phyloP scores from a whole-genome alignment of 2,113 vertebrate genomes.

The Pluvianellus socialis region DNA sequence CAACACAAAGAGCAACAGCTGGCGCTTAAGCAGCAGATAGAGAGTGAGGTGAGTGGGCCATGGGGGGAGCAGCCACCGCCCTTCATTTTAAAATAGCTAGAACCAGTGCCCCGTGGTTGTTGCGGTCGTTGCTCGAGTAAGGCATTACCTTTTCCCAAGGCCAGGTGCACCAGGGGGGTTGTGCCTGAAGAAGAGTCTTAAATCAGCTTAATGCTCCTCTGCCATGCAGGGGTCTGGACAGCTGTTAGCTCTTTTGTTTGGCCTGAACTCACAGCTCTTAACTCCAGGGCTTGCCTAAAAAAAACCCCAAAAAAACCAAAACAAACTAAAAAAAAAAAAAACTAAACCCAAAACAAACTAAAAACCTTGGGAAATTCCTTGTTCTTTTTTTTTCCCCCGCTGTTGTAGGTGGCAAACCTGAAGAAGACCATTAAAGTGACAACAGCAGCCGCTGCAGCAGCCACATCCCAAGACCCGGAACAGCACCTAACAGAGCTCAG shows the following conservation, averaged over 20 bases:
- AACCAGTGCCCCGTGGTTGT: neutral
- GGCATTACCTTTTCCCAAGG: neutral
- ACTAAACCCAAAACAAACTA: neutral
- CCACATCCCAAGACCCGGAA: conserved; percentile 91
- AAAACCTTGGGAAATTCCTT: neutral
- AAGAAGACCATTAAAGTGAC: conserved; percentile 97
- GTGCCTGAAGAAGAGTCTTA: neutral
- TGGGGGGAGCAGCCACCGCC: neutral
- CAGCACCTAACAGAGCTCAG: conserved; percentile 83
- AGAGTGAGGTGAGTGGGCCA: conserved; percentile 86
- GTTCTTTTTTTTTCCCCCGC: neutral
- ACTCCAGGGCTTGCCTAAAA: neutral
- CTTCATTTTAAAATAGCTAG: fast-evolving
- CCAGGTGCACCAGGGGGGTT: neutral
- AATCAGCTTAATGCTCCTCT: neutral
- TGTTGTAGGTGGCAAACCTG: conserved; percentile 89
- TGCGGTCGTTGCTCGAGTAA: neutral
- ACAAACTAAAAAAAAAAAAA: neutral
- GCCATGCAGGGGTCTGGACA: neutral
- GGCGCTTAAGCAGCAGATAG: conserved; percentile 94
- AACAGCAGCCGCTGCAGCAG: conserved; percentile 87
- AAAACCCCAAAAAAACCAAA: neutral
- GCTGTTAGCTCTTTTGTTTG: neutral
- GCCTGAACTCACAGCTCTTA: neutral
- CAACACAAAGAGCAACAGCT: conserved; percentile 94